phyloP scores from a whole-genome alignment of 1,140 invertebrate genomes.

The Drosophila carrolli region DNA sequence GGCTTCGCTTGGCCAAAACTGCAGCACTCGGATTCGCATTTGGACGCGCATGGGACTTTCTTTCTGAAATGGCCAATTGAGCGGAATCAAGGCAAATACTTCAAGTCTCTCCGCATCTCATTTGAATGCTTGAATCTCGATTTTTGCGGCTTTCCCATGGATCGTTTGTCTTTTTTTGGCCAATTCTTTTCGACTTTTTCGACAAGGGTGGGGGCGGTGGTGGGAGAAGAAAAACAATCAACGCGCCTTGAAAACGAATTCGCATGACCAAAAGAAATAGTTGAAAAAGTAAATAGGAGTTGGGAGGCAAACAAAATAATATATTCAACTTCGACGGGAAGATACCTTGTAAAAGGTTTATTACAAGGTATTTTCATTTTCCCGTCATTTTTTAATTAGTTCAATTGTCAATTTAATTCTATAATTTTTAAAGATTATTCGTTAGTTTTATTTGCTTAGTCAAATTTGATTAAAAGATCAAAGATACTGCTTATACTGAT shows the following conservation, averaged over 20 bases:
- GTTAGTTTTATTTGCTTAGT: too few species aligned
- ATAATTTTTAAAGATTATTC: too few species aligned
- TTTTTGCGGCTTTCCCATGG: constrained; percentile 53
- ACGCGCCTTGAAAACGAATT: constrained; percentile 49
- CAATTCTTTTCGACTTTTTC: constrained; percentile 14
- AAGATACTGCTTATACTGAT: too few species aligned
- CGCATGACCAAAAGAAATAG: constrained; percentile 50
- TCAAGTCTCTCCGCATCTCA: constrained; percentile 51
- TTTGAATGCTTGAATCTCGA: constrained; percentile 47
- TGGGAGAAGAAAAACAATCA: constrained; percentile 42
- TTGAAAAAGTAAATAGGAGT: constrained; percentile 43
- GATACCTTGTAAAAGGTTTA: background rate
- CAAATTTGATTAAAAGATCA: too few species aligned
- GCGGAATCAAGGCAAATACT: constrained; percentile 54
- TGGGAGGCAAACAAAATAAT: background rate
- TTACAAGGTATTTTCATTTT: too few species aligned
- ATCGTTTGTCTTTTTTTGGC: constrained; percentile 54
- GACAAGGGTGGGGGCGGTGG: constrained; percentile 7
- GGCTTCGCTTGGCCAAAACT: constrained; percentile 16
- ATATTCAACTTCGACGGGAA: background rate
- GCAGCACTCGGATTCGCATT: constrained; percentile 33
- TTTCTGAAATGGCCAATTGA: constrained; percentile 51
- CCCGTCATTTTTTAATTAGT: too few species aligned
- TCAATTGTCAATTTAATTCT: too few species aligned
- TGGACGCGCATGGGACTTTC: constrained; percentile 39